Conservation (phyloP, 2,888 invertebrate genomes). For the Drosophila seclusa region DNA sequence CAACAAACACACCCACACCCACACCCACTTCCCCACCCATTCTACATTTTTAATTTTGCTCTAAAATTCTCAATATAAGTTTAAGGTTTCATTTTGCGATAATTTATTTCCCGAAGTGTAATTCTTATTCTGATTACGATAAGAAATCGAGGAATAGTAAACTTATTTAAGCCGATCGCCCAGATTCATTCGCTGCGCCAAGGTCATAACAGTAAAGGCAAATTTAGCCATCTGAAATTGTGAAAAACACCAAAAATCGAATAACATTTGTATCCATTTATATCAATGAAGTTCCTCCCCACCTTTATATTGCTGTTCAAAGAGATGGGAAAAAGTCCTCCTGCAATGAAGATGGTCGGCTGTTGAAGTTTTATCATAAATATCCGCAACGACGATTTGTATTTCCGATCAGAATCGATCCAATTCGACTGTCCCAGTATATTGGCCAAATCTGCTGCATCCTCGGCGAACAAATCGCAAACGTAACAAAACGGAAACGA, state of each 20-base stretch:
- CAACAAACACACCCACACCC: too few species aligned
- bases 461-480: slow-evolving; percentile 53
- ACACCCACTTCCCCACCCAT: neutral
- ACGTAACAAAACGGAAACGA: slow-evolving; percentile 69
- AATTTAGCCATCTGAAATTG: slow-evolving; percentile 55
- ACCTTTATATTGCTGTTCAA: slow-evolving; percentile 57
- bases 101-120: neutral
- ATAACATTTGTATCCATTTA: too few species aligned
- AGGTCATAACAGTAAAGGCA: slow-evolving; percentile 72
- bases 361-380: slow-evolving; percentile 35
- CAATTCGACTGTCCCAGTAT: slow-evolving; percentile 32
- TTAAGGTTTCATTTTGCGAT: neutral
- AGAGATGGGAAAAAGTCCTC: slow-evolving; percentile 36
- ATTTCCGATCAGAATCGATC: slow-evolving; percentile 32
- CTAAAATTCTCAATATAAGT: neutral
- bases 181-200: slow-evolving; percentile 64
- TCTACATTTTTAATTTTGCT: neutral
- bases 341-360: slow-evolving; percentile 44
- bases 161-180: slow-evolving; percentile 29
- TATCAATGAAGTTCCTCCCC: neutral
- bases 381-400: slow-evolving; percentile 29
- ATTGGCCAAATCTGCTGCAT: slow-evolving; percentile 40
- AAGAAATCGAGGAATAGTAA: neutral
- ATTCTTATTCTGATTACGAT: neutral
- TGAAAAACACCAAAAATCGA: too few species aligned